A percentile compares a stretch with the other conserved stretches of the same genome.
Conservation (phyloP, 2,797 vertebrate genomes). For the Artibeus jamaicensis region DNA sequence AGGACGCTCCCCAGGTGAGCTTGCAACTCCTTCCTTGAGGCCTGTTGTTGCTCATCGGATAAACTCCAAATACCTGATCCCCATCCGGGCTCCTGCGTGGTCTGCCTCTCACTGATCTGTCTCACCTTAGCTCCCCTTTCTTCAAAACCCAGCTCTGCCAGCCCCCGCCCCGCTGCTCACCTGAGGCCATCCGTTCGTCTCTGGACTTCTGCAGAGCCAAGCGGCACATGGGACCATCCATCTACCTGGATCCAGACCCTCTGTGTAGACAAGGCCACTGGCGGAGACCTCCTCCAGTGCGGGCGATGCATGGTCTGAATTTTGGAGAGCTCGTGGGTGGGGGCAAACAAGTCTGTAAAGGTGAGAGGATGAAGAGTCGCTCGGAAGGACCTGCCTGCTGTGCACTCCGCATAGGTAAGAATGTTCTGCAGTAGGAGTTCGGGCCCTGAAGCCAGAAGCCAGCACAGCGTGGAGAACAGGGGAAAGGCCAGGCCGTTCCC, state of each 20-base stretch:
- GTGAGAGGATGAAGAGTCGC: neutral
- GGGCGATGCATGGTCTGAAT: neutral
- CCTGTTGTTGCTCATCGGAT: neutral
- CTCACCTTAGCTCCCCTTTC: neutral
- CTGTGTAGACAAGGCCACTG: too few species aligned
- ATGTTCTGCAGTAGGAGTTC: neutral
- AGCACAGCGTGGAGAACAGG: rapidly evolving
- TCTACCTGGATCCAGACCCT: neutral
- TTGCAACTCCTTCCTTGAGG: neutral
- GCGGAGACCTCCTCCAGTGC: neutral
- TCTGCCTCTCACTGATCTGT: neutral
- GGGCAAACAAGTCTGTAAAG: too few species aligned
- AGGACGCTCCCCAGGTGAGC: neutral
- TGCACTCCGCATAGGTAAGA: neutral
- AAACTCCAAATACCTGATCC: neutral
- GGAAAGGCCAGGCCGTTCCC: neutral
- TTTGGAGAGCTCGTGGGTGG: neutral
- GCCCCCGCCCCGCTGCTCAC: neutral
- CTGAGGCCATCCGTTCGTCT: too few species aligned
- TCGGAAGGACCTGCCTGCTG: neutral
- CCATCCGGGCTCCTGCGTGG: neutral
- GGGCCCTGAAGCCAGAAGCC: neutral
- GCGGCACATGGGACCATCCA: rapidly evolving
- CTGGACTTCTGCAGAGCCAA: rapidly evolving
- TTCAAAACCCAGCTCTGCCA: neutral